These are phyloP conservation scores for Drosophila prostipennis DNA, from an alignment of 2,888 invertebrate species.

Conservation along the genomic window DNA sequence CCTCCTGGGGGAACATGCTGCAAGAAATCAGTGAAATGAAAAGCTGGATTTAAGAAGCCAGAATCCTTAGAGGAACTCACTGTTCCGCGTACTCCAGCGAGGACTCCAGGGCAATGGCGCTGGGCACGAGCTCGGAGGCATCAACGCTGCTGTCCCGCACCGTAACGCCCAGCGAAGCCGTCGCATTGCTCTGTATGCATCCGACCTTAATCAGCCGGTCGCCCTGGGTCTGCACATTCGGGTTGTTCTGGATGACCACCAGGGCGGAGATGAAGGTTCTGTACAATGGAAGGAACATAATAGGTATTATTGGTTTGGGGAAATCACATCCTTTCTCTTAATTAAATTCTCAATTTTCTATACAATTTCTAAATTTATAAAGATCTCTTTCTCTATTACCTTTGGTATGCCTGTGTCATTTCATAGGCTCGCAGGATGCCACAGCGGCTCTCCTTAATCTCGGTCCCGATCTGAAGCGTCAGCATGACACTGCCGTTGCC, in stretches of 20 bases:
- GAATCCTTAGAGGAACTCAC: constrained; percentile 79
- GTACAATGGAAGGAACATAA: constrained; percentile 1
- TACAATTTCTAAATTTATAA: too few species aligned
- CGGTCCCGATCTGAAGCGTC: constrained; percentile 81
- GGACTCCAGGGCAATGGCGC: constrained; percentile 86
- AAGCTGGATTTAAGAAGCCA: not conserved
- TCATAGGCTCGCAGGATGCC: constrained; percentile 83
- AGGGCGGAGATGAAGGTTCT: constrained; percentile 91
- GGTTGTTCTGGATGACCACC: constrained; percentile 93
- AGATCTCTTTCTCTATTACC: constrained; percentile 52
- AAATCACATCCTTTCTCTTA: too few species aligned
- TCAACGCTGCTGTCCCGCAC: constrained; percentile 59
- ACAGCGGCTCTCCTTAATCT: constrained; percentile 82
- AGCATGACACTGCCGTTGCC: constrained; percentile 82
- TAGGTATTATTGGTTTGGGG: too few species aligned
- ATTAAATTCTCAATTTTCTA: too few species aligned
- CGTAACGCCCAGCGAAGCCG: constrained; percentile 47
- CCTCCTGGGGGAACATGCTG: constrained; percentile 84
- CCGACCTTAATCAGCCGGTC: constrained; percentile 93
- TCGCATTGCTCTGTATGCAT: constrained; percentile 87
- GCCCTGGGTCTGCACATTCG: constrained; percentile 92
- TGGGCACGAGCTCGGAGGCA: constrained; percentile 81
- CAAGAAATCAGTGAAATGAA: not conserved
- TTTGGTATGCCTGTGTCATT: constrained; percentile 80
- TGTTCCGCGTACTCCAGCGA: constrained; percentile 86